Base-by-base conservation (phyloP, 2,888 invertebrate genomes). In the Anoncus sp. region DNA sequence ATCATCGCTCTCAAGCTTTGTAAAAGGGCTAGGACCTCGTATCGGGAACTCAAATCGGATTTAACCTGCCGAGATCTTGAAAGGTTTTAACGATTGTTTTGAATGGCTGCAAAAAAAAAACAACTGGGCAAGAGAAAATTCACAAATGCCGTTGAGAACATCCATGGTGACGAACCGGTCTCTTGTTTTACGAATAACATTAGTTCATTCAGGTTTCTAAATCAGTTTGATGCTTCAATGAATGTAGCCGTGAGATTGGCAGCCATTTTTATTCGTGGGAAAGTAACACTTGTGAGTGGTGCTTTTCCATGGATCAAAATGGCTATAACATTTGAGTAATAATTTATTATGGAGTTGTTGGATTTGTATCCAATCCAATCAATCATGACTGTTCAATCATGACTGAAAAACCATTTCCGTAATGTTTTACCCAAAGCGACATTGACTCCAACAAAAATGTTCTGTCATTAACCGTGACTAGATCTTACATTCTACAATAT, bases 31-130 rank as follows among this genome's bases (percentile, higher is more conserved):
- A 18, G 35, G 9, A 53, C 24, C 14, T 40, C 16, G 12, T 51
- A 53, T 40, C 24, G 66, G 2, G 7, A 27, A 38, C 53, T 66
- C 40, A 66, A 66, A 66, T 66, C 67, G 20, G 31, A 57, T 55
- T 67, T 67, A 35, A 3, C 47, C 35, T 20, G 5, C 66, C 40
- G 18, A 18, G 9, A 22, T 43, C 12, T n/a, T 35, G 14, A 57
- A 57, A 22, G 67, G 45, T 57, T 57, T 22, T 22, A 47, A 6
- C 35, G 5, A 49, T 59, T 38, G 3, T 66, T 59, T 35, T 43
- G 12, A 12, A 57, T 55, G 35, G 31, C 14, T 35, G 24, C 14
- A 55, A 35, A 65, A 45, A 55, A 35, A 65, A 45, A 27, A 24
- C 43, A 20, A 35, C 6, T 3, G 14, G 7, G 49, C 27, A 63